Conservation (phyloP, 2,888 invertebrate genomes). For the Hartigia nigra region DNA sequence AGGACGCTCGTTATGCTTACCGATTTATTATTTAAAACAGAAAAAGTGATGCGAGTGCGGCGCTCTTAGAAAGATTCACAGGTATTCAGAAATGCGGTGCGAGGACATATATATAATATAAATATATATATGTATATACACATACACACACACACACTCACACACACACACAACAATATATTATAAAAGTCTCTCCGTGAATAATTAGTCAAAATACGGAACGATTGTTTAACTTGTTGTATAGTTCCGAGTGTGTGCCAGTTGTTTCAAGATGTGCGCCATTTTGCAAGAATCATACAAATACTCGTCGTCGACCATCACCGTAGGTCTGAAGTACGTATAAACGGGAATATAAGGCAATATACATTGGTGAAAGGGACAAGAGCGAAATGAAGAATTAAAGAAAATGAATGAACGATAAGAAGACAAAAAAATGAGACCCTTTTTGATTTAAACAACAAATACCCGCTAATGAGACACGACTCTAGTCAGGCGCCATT, state of each 20-base stretch:
- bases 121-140: neutral
- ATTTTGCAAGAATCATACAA: neutral
- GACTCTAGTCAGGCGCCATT: slow-evolving; percentile 34
- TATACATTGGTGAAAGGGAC: neutral
- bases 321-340: neutral
- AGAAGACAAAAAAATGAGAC: neutral
- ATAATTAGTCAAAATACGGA: neutral
- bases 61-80: neutral
- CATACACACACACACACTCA: too few species aligned
- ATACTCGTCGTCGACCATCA: neutral
- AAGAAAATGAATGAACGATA: neutral
- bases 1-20: neutral
- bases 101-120: neutral
- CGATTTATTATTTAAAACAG: neutral
- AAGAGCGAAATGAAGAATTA: neutral
- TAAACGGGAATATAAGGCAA: neutral
- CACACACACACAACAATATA: neutral
- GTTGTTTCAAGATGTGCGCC: neutral
- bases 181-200: slow-evolving; percentile 3
- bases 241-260: slow-evolving; percentile 2
- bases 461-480: slow-evolving; percentile 11
- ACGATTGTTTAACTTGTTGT: slow-evolving; percentile 6
- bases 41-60: neutral
- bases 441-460: neutral
- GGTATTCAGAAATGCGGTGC: neutral